Evolutionary conservation across 2,888 invertebrate genomes (phyloP).

Genomic region (Diploptera punctata): DNA sequence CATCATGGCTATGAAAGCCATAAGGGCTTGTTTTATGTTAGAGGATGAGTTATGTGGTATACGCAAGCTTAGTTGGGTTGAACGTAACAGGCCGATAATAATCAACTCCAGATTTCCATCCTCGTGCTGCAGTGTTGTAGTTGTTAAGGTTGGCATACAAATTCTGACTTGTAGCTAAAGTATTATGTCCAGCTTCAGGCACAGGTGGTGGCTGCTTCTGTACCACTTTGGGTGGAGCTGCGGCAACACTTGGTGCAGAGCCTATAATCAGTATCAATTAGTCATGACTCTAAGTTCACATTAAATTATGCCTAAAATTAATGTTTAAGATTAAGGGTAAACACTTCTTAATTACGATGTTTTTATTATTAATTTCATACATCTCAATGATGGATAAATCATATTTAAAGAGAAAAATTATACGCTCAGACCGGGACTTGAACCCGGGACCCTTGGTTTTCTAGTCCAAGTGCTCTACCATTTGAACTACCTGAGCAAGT

Average conservation of each 20-base stretch:
- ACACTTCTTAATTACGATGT: too few species aligned
- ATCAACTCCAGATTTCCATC: conserved; percentile 75
- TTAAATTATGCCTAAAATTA: too few species aligned
- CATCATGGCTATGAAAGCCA: neutral
- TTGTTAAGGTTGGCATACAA: conserved; percentile 60
- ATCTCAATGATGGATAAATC: too few species aligned
- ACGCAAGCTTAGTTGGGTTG: conserved; percentile 29
- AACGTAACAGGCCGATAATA: conserved; percentile 78
- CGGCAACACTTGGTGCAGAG: neutral
- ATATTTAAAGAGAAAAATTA: too few species aligned
- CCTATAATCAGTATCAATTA: neutral
- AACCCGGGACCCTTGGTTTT: too few species aligned
- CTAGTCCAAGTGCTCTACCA: too few species aligned
- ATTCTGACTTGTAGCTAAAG: conserved; percentile 42
- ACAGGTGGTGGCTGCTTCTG: conserved; percentile 30
- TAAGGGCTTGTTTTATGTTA: too few species aligned
- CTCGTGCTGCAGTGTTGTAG: conserved; percentile 84
- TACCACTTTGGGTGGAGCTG: conserved; percentile 5
- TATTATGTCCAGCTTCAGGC: conserved; percentile 41
- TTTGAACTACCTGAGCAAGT: too few species aligned
- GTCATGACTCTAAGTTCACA: too few species aligned
- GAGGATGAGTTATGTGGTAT: neutral
- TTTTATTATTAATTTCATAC: too few species aligned
- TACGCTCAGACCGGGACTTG: too few species aligned
- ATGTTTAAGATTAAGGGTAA: too few species aligned